Conservation (phyloP, 92 coral and sea anemone genomes). For the Nematostella vectensis region DNA sequence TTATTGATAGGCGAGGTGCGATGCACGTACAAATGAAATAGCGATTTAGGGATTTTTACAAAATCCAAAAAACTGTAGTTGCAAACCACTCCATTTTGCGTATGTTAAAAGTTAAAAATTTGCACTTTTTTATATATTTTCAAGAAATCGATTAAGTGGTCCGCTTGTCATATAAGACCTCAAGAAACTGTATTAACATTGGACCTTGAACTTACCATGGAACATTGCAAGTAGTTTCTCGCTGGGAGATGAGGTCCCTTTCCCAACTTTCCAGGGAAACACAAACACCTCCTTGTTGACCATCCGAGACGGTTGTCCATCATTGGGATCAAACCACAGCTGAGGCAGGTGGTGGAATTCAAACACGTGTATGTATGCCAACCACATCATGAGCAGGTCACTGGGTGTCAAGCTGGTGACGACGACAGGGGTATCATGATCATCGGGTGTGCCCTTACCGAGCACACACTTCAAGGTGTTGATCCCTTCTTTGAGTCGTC, state of each 20-base stretch:
- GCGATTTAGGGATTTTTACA: too few species aligned
- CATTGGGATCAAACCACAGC: constrained; percentile 65
- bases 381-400: constrained; percentile 70
- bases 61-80: too few species aligned
- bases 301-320: constrained; percentile 75
- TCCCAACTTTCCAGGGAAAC: constrained; percentile 93
- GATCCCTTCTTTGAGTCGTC: constrained; percentile 12
- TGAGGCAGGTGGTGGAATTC: constrained; percentile 88
- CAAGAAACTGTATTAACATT: too few species aligned
- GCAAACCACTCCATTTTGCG: too few species aligned
- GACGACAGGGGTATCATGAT: constrained; percentile 34
- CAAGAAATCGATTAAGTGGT: too few species aligned
- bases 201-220: constrained; percentile 64
- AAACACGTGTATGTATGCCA: constrained; percentile 83
- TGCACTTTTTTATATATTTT: too few species aligned
- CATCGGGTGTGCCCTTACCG: constrained; percentile 11
- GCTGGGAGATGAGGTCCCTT: constrained; percentile 60
- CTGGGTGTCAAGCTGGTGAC: constrained; percentile 33
- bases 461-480: neutral
- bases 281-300: constrained; percentile 74
- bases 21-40: too few species aligned
- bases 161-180: too few species aligned
- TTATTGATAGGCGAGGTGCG: too few species aligned
- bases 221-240: constrained; percentile 64
- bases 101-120: too few species aligned